Conservation (phyloP, 2,113 vertebrate genomes). For the Telmatochromis bifrenatus region DNA sequence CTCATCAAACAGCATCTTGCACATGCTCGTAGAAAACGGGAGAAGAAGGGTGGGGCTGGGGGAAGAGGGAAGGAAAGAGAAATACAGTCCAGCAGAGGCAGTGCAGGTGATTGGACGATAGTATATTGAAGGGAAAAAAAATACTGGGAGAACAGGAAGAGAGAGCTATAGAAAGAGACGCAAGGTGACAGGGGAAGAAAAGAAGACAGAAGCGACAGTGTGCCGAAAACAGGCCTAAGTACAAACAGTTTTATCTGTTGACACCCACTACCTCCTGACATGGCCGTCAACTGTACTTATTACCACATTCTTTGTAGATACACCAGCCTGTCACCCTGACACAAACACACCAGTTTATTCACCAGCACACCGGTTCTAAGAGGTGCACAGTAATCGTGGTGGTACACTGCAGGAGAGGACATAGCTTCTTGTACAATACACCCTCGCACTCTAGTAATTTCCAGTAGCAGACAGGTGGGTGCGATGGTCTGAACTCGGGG, state of each 20-base stretch:
- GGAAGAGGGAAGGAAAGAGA: not conserved
- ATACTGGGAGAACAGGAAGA: not conserved
- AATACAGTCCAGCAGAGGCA: conserved; percentile 9
- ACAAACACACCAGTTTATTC: conserved; percentile 19
- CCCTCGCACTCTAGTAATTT: not conserved
- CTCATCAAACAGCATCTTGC: not conserved
- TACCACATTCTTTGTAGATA: conserved; percentile 42
- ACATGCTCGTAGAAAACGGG: not conserved
- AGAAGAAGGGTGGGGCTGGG: not conserved
- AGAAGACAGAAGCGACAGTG: conserved; percentile 43
- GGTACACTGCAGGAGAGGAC: not conserved
- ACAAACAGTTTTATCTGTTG: conserved; percentile 67
- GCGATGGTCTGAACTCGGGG: conserved; percentile 24
- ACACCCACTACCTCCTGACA: conserved; percentile 62
- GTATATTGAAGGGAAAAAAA: not conserved
- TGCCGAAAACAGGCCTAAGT: conserved; percentile 41
- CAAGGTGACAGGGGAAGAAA: conserved; percentile 37
- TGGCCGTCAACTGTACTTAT: conserved; percentile 58
- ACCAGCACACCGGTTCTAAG: not conserved
- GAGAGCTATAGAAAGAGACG: conserved; percentile 19
- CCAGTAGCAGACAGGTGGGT: conserved; percentile 35
- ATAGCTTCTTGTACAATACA: not conserved
- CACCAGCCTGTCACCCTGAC: conserved; percentile 33
- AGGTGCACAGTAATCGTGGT: not conserved
- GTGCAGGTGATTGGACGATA: conserved; percentile 1